phyloP scores from a whole-genome alignment of 2,888 invertebrate genomes.

The Apotomis capreana region DNA sequence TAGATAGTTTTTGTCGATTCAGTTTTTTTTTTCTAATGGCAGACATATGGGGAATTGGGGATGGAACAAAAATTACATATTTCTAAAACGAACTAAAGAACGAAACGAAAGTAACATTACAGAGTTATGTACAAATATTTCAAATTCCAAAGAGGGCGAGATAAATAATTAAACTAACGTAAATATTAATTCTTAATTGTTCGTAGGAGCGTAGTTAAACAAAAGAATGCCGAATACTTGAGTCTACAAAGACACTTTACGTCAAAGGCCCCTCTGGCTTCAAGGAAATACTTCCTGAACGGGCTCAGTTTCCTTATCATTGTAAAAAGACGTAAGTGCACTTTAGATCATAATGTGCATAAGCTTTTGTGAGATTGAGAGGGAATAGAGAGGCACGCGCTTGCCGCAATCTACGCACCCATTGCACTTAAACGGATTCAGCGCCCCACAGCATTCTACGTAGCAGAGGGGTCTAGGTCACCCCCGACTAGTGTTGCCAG shows the following conservation, averaged over 20 bases:
- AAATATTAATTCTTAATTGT: not conserved
- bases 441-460: slow-evolving; percentile 50
- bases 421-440: slow-evolving; percentile 59
- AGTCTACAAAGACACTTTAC: slow-evolving; percentile 10
- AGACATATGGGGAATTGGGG: no score
- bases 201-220: not conserved
- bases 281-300: slow-evolving; percentile 16
- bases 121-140: no score
- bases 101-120: no score
- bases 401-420: slow-evolving; percentile 51
- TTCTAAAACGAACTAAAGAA: no score
- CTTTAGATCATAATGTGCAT: not conserved
- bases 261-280: slow-evolving; percentile 1
- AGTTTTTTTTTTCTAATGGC: no score
- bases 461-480: slow-evolving; percentile 59
- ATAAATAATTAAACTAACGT: not conserved
- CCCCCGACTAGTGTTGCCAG: slow-evolving; percentile 47
- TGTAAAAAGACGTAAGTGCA: slow-evolving; percentile 3
- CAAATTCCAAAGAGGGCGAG: no score
- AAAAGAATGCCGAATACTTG: slow-evolving; percentile 7
- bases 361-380: not conserved
- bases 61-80: no score
- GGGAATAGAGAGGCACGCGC: slow-evolving; percentile 20
- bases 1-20: no score
- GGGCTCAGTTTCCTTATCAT: not conserved